Percentiles rank a stretch among this genome's conserved stretches.
Evolutionary conservation across 2,888 invertebrate genomes (phyloP).

Genomic region (Adineta ricciae): DNA sequence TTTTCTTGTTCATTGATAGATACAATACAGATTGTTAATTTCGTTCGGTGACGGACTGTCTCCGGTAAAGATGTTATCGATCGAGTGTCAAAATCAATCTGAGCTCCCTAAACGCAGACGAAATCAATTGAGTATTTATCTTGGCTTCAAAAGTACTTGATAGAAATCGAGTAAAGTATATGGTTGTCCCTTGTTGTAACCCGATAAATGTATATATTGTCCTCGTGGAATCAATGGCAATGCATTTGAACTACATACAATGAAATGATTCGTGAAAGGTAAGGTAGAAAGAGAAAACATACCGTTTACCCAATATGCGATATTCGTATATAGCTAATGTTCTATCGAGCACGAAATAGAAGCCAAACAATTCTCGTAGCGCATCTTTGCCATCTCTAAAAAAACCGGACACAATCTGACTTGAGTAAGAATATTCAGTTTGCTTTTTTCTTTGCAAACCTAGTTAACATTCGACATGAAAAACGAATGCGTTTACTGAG

Average conservation of each 20-base stretch:
- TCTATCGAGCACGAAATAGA: constrained; percentile 46
- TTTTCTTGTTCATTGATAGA: not conserved
- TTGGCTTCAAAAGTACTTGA: constrained; percentile 39
- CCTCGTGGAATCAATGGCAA: constrained; percentile 46
- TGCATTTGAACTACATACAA: constrained; percentile 43
- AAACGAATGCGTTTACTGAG: constrained; percentile 45
- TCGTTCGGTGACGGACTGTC: constrained; percentile 35
- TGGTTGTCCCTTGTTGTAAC: constrained; percentile 40
- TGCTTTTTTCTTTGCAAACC: too few relatives aligned
- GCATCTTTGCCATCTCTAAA: constrained; percentile 36
- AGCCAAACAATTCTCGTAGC: constrained; percentile 46
- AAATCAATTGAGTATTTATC: too few relatives aligned
- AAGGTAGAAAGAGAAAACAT: not conserved
- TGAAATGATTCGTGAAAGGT: too few relatives aligned
- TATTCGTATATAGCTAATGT: constrained; percentile 49
- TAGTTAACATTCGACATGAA: constrained; percentile 45
- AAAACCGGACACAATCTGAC: not conserved
- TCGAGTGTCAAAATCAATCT: constrained; percentile 39
- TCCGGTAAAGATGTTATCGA: constrained; percentile 43
- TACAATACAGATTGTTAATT: not conserved
- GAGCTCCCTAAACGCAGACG: constrained; percentile 40
- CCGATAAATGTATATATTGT: constrained; percentile 39
- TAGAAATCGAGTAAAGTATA: constrained; percentile 44
- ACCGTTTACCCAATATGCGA: constrained; percentile 49
- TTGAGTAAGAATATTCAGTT: too few relatives aligned